Conservation (phyloP, 2,888 invertebrate genomes). For the Drosophila merina region DNA sequence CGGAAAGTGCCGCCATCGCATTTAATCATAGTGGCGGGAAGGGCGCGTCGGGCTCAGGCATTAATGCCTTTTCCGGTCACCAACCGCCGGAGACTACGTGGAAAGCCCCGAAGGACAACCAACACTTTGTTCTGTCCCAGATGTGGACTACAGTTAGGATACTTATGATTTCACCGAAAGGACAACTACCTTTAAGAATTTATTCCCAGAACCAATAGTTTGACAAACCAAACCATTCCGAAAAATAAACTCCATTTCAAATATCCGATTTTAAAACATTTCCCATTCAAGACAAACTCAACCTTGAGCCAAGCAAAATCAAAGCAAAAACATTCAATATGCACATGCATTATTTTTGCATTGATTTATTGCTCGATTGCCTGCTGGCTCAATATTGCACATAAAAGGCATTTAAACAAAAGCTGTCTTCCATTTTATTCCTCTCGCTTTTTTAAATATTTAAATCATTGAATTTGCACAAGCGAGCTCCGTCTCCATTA, state of each 20-base stretch:
- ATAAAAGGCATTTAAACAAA: constrained; percentile 54
- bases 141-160: neutral
- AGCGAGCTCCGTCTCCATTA: constrained; percentile 30
- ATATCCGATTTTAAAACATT: neutral
- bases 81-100: constrained; percentile 28
- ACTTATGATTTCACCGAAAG: neutral
- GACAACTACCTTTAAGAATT: too few species aligned
- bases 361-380: constrained; percentile 47
- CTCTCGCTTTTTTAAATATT: constrained; percentile 36
- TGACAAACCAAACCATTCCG: too few species aligned
- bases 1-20: constrained; percentile 43
- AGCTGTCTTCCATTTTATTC: constrained; percentile 41
- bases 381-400: constrained; percentile 50
- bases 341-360: constrained; percentile 32
- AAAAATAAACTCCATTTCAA: neutral
- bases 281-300: neutral
- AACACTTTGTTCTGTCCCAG: constrained; percentile 2
- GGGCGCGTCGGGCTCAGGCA: constrained; percentile 62
- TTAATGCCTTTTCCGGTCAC: constrained; percentile 70
- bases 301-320: constrained; percentile 6
- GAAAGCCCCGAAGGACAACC: constrained; percentile 29
- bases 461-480: constrained; percentile 46
- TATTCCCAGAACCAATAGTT: too few species aligned
- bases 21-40: constrained; percentile 69
- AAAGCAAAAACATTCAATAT: constrained; percentile 20